Evolutionary conservation across 2,888 invertebrate genomes (phyloP).

Genomic region (Lordiphosa fenestrarum): DNA sequence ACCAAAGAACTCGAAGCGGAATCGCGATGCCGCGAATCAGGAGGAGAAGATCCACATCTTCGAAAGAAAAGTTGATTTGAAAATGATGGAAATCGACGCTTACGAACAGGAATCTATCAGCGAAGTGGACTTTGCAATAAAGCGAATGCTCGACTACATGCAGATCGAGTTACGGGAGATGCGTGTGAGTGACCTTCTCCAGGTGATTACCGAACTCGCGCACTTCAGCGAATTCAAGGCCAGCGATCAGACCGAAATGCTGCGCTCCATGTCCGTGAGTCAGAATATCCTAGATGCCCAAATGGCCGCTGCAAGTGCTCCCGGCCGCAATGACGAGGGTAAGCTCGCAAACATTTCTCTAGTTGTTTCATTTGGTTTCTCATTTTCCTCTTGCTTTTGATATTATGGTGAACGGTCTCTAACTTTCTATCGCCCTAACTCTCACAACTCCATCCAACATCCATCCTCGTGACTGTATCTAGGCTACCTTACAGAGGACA

Average conservation of each 20-base stretch:
- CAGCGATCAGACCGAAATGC: slow-evolving; percentile 55
- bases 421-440: slow-evolving; percentile 24
- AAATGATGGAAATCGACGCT: slow-evolving; percentile 58
- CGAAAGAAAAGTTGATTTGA: slow-evolving; percentile 71
- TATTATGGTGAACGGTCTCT: slow-evolving; percentile 25
- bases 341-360: background rate
- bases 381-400: slow-evolving; percentile 4
- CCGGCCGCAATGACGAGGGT: slow-evolving; percentile 67
- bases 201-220: slow-evolving; percentile 52
- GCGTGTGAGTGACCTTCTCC: slow-evolving; percentile 71
- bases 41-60: slow-evolving; percentile 76
- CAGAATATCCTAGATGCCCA: slow-evolving; percentile 34
- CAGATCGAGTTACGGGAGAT: slow-evolving; percentile 64
- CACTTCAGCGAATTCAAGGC: slow-evolving; percentile 57
- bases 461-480: slow-evolving; percentile 52
- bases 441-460: slow-evolving; percentile 16
- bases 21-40: slow-evolving; percentile 78
- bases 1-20: slow-evolving; percentile 77
- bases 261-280: slow-evolving; percentile 48
- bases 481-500: slow-evolving; percentile 81
- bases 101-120: slow-evolving; percentile 43
- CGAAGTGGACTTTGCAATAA: slow-evolving; percentile 44
- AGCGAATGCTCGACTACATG: slow-evolving; percentile 43
- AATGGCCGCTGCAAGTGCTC: background rate
- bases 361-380: background rate